Conservation (phyloP, 1,140 invertebrate species). For the Panulirus ornatus region DNA sequence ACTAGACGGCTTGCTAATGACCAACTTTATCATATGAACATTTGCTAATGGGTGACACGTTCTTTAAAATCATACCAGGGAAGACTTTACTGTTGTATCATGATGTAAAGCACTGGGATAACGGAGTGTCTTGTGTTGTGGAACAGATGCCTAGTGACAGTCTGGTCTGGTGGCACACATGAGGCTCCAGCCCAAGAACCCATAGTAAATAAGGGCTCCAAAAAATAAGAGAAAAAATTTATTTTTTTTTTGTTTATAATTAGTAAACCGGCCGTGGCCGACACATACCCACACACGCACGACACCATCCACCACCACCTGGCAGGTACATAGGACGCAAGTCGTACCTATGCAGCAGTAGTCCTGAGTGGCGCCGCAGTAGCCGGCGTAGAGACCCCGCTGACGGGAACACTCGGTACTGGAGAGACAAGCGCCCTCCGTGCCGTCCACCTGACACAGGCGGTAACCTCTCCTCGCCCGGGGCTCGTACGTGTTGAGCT, state of each 20-base stretch:
- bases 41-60: background rate
- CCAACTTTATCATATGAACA: background rate
- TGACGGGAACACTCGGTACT: background rate
- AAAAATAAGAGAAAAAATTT: too few relatives aligned
- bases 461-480: background rate
- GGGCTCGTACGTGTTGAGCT: background rate
- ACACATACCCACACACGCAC: background rate
- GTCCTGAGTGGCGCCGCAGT: constrained; percentile 31
- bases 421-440: constrained; percentile 33
- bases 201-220: too few relatives aligned
- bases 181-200: too few relatives aligned
- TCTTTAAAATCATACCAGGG: background rate
- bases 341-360: constrained; percentile 53
- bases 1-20: background rate
- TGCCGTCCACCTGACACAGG: constrained; percentile 30
- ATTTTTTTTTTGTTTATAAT: too few relatives aligned
- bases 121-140: background rate
- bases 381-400: constrained; percentile 32
- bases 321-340: background rate
- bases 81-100: background rate
- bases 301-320: background rate
- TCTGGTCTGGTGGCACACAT: too few relatives aligned
- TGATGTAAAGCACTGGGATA: background rate
- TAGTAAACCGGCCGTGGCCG: too few relatives aligned
- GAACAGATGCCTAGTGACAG: background rate